phyloP scores from a whole-genome alignment of 2,888 invertebrate genomes.

The Temnothorax ravouxi region DNA sequence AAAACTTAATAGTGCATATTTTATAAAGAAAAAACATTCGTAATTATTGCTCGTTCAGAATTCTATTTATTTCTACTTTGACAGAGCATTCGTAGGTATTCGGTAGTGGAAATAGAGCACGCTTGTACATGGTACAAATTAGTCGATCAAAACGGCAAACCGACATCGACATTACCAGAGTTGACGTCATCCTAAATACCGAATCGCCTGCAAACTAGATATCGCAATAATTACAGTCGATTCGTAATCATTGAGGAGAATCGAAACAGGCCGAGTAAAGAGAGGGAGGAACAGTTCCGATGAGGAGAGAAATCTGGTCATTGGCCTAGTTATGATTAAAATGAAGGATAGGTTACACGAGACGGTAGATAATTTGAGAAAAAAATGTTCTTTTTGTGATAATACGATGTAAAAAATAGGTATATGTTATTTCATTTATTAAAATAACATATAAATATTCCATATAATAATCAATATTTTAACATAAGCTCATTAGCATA shows the following conservation, averaged over 20 bases:
- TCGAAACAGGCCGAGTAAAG: slow-evolving; percentile 34
- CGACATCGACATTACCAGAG: slow-evolving; percentile 55
- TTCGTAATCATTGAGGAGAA: slow-evolving; percentile 63
- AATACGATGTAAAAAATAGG: neutral
- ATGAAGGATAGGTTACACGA: slow-evolving; percentile 41
- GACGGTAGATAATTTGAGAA: slow-evolving; percentile 16
- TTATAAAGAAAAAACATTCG: neutral
- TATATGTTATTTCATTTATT: neutral
- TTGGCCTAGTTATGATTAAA: slow-evolving; percentile 52
- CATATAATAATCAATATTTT: neutral
- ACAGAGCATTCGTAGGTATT: neutral
- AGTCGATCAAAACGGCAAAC: slow-evolving; percentile 47
- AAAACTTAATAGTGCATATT: neutral
- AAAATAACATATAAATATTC: neutral
- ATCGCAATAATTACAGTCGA: slow-evolving; percentile 72
- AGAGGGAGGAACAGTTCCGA: slow-evolving; percentile 39
- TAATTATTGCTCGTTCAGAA: neutral
- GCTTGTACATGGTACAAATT: slow-evolving; percentile 50
- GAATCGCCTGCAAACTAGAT: slow-evolving; percentile 62
- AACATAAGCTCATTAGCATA: neutral
- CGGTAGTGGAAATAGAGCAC: neutral
- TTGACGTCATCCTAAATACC: slow-evolving; percentile 68
- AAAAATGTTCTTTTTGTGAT: neutral
- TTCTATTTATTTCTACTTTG: neutral
- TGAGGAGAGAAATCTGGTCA: slow-evolving; percentile 57